Conservation (phyloP, 2,888 invertebrate genomes). For the Callimorpha dominula region DNA sequence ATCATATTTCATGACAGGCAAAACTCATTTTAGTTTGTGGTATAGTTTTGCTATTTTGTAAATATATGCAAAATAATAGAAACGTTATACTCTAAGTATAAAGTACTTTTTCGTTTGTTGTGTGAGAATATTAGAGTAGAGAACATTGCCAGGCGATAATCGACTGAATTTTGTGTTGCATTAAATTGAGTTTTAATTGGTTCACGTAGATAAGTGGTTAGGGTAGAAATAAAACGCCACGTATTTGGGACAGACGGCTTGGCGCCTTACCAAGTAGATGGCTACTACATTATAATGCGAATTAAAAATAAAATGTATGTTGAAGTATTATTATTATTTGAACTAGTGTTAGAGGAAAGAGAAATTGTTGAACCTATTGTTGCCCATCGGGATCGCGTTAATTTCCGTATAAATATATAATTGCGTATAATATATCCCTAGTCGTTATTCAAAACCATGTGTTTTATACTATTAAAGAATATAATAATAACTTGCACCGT, state of each 20-base stretch:
- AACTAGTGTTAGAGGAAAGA: background rate
- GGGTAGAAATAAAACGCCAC: constrained; percentile 51
- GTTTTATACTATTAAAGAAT: too few relatives aligned
- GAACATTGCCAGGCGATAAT: constrained; percentile 17
- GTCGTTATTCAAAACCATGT: too few relatives aligned
- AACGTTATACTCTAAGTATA: constrained; percentile 7
- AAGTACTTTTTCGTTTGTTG: constrained; percentile 24
- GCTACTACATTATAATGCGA: constrained; percentile 30
- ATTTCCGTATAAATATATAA: too few relatives aligned
- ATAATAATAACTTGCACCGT: too few relatives aligned
- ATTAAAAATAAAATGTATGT: constrained; percentile 47
- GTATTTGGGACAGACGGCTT: constrained; percentile 76
- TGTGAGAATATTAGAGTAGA: background rate
- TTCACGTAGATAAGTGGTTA: constrained; percentile 24
- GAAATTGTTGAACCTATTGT: background rate
- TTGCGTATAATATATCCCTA: too few relatives aligned
- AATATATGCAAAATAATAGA: background rate
- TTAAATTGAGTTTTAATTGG: constrained; percentile 19
- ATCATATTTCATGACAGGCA: background rate
- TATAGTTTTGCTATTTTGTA: constrained; percentile 17
- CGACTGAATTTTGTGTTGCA: background rate
- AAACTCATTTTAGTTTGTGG: constrained; percentile 26
- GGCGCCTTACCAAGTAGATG: constrained; percentile 71
- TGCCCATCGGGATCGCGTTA: too few relatives aligned
- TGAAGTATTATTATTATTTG: constrained; percentile 20